phyloP scores from a whole-genome alignment of 2,797 vertebrate genomes.

The Mallotus villosus region DNA sequence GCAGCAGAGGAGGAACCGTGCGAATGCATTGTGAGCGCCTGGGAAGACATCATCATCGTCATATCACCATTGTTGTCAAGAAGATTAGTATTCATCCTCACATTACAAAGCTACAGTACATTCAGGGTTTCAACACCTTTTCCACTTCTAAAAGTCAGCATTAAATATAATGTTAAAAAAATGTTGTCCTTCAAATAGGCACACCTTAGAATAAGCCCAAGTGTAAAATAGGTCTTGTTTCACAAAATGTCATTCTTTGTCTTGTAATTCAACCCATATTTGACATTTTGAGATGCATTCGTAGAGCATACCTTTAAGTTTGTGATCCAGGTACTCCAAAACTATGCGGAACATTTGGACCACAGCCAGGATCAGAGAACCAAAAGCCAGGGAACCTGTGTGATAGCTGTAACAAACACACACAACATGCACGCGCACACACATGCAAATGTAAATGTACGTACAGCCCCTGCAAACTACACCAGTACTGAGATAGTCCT shows the following conservation, averaged over 20 bases:
- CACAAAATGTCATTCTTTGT: too few relatives aligned
- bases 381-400: constrained; percentile 94
- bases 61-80: not conserved
- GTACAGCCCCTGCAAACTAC: not conserved
- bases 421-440: not conserved
- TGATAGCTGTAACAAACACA: constrained; percentile 81
- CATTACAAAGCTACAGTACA: too few relatives aligned
- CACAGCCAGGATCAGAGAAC: constrained; percentile 87
- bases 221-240: too few relatives aligned
- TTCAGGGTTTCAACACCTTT: too few relatives aligned
- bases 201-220: too few relatives aligned
- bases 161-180: too few relatives aligned
- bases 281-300: too few relatives aligned
- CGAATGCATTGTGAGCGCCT: constrained; percentile 82
- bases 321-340: constrained; percentile 88
- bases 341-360: constrained; percentile 85
- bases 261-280: too few relatives aligned
- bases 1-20: constrained; percentile 88
- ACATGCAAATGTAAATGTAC: constrained; percentile 12
- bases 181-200: too few relatives aligned
- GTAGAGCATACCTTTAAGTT: constrained; percentile 81
- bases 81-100: too few relatives aligned
- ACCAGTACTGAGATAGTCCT: not conserved
- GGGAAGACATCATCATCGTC: constrained; percentile 11
- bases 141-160: too few relatives aligned